Percentiles rank a stretch among this genome's conserved stretches.
These are phyloP conservation scores for Cydia splendana DNA, from an alignment of 1,140 invertebrate species.

Conservation along the genomic window DNA sequence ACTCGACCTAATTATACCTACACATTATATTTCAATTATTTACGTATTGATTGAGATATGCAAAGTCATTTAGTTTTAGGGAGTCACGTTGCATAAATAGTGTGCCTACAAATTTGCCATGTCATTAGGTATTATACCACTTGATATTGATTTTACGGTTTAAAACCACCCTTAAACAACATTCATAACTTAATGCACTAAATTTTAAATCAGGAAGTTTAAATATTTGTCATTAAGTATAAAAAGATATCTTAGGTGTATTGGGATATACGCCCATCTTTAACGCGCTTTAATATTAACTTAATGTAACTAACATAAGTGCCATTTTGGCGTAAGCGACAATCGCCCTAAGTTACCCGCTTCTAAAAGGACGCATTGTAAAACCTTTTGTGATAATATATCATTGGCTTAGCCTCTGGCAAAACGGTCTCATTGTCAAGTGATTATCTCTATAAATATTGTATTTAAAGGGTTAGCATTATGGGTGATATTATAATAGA, in stretches of 20 bases:
- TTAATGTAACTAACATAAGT: background rate
- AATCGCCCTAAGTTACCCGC: background rate
- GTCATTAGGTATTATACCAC: background rate
- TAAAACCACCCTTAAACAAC: background rate
- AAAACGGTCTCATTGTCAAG: conserved; percentile 17
- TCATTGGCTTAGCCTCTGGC: conserved; percentile 18
- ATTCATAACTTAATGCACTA: background rate
- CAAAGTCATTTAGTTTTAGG: background rate
- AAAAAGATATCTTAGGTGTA: background rate
- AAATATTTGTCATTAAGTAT: background rate
- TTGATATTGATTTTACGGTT: background rate
- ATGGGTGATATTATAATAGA: conserved; percentile 13
- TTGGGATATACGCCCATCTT: background rate
- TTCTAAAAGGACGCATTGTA: background rate
- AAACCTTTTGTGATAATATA: background rate
- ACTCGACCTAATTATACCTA: too few relatives aligned
- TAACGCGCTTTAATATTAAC: background rate
- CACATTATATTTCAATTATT: too few relatives aligned
- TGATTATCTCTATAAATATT: conserved; percentile 20
- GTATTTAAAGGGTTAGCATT: conserved; percentile 16
- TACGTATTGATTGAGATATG: too few relatives aligned
- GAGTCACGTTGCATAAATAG: background rate
- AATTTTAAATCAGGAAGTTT: background rate
- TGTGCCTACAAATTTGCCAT: background rate
- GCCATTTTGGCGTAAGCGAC: background rate